Base-by-base conservation (phyloP, 2,113 vertebrate species). In the Centrocercus urophasianus region DNA sequence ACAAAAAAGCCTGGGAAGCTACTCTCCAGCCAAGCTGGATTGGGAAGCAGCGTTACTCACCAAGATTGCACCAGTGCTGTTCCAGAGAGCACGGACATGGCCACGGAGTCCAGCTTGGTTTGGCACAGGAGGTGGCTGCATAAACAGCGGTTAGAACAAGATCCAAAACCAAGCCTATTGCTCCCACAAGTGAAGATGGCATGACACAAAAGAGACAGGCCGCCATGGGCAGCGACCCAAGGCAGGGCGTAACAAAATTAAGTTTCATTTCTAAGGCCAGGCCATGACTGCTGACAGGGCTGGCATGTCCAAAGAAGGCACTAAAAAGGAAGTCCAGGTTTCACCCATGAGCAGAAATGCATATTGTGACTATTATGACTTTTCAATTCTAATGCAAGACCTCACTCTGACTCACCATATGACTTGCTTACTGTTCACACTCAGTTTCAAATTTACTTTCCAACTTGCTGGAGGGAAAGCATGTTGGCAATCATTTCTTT, bases 101-200 rank as follows among this genome's bases (percentile, higher is more conserved):
- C 73, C 24, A 10, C 13, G 24, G 76, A 67, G 56, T 14, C 61
- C 89, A 84, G 65, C 20, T n/a, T 32, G 70, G 66, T n/a, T 75
- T 93, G 91, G 91, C 77, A 78, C 38, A 24, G 59, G 76, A 83
- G 36, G 76, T 45, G 76, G 60, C 82, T 86, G 75, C 48, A 75
- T 32, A 45, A 78, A 48, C 36, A 69, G 47, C 3, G 47, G 74
- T n/a, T 45, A 77, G 67, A 86, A 75, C 0, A 27, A 79, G 57
- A 60, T 34, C 73, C 73, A 84, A 81, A 86, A 1, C 1, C 74
- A 32, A 87, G 81, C 30, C n/a, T 2, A 0, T 4, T 30, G 56
- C 36, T 78, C 70, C 82, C 0, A 0, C 38, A 38, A 78, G 47
- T 3, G 84, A 70, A 36, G 74, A 73, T 12, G 34, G 66, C 22